A percentile compares a stretch with the other conserved stretches of the same genome.
phyloP scores from a whole-genome alignment of 2,888 invertebrate species.

The Halictus ligatus region DNA sequence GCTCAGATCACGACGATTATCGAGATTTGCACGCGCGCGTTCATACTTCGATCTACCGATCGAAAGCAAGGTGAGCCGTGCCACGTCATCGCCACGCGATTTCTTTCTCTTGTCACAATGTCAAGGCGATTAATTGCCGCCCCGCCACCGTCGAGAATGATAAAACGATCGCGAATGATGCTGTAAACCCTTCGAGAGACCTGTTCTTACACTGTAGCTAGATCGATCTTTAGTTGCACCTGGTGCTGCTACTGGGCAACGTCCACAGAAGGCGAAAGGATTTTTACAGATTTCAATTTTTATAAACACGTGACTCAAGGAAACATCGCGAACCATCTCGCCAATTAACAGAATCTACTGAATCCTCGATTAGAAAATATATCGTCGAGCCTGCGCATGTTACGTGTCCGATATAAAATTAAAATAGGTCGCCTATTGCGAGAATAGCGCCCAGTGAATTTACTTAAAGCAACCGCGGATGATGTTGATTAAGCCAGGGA shows the following conservation, averaged over 20 bases:
- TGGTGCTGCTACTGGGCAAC: not conserved
- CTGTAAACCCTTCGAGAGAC: not conserved
- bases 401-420: not conserved
- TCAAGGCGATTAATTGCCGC: slow-evolving; percentile 59
- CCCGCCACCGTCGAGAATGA: not conserved
- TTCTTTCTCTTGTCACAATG: slow-evolving; percentile 61
- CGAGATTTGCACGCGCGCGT: slow-evolving; percentile 4
- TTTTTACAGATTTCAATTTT: not conserved
- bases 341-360: not conserved
- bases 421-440: not conserved
- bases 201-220: not conserved
- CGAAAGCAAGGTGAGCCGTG: slow-evolving; percentile 60
- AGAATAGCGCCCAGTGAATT: not conserved
- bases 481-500: slow-evolving; percentile 13
- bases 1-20: slow-evolving; percentile 24
- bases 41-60: slow-evolving; percentile 52
- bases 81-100: slow-evolving; percentile 50
- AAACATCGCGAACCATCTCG: too few species aligned
- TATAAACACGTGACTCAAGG: too few species aligned
- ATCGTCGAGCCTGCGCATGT: not conserved
- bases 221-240: not conserved
- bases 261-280: not conserved
- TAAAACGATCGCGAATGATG: not conserved
- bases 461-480: slow-evolving; percentile 7
- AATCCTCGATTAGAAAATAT: not conserved